Base-by-base conservation (phyloP, 1,140 invertebrate genomes). In the Hylaeus volcanicus region DNA sequence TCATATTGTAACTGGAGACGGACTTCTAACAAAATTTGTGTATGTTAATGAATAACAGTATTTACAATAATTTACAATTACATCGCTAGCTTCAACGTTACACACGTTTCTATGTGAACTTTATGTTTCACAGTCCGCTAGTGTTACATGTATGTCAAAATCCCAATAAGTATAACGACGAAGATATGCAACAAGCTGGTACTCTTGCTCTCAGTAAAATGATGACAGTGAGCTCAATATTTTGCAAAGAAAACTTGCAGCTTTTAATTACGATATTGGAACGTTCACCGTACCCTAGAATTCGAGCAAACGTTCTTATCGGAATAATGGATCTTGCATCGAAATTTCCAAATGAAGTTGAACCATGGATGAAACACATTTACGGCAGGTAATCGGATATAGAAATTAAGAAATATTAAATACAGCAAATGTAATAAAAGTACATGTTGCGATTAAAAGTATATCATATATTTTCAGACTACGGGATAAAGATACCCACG, bases 271-370 rank as follows among this genome's bases (percentile, higher is more conserved):
- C 97, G 0, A 96, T 99, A 64, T 93, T 99, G 74, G 97, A 97
- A 92, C 95, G 96, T 83, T 96, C 97, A 0, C 93, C 94, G 1
- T 95, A 96, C 88, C 92, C 96, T 0, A 94, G 95, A 26, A 95
- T 98, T 15, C 95, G 98, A 83, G 95, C 95, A 43, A 98, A 98
- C 89, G 95, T 97, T 71, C 95, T 99, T 14, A 95, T 98, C n/a
- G 97, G 97, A 37, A 93, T 98, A 65, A 96, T 97, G 0, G 98
- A 99, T 94, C 94, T 99, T 2, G 96, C 96, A 37, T 96, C 96
- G 72, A 95, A 97, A 79, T 99, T 98, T 92, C 98, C 98, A 0
- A 99, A 99, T 93, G 93, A 97, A 48, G 96, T 98, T 1, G 98
- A 99, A 89, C 98, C 98, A 0, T 99, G 97, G 97, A 98, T 97